phyloP scores from a whole-genome alignment of 2,797 vertebrate genomes.

The Lophius americanus region DNA sequence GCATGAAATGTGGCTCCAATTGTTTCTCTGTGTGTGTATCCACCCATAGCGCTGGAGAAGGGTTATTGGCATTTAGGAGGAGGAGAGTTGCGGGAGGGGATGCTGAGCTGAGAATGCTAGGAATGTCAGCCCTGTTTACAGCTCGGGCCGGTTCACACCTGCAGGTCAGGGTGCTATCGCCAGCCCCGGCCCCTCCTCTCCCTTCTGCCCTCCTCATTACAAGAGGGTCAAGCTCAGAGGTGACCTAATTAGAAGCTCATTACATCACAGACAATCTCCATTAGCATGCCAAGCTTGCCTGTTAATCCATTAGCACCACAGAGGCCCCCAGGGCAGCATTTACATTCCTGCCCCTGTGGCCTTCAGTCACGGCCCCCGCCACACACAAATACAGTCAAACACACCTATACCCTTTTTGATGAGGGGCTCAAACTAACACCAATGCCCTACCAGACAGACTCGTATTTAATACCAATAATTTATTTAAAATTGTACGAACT shows the following conservation, averaged over 20 bases:
- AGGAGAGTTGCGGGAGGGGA: slow-evolving; percentile 75
- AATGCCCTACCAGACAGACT: slow-evolving; percentile 10
- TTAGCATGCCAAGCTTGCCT: slow-evolving; percentile 91
- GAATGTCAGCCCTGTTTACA: slow-evolving; percentile 85
- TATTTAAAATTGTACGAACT: too few species aligned
- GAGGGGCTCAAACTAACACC: slow-evolving; percentile 18
- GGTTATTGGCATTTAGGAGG: slow-evolving; percentile 78
- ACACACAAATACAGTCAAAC: slow-evolving; percentile 61
- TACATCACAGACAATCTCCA: slow-evolving; percentile 92
- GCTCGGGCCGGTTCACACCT: slow-evolving; percentile 83
- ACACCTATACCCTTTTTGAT: slow-evolving; percentile 37
- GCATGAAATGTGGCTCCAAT: slow-evolving; percentile 80
- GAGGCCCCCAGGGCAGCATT: slow-evolving; percentile 83
- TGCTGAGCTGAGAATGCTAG: slow-evolving; percentile 81
- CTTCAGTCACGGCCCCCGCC: slow-evolving; percentile 66
- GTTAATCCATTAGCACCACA: slow-evolving; percentile 90
- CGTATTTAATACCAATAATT: not conserved
- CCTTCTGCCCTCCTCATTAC: slow-evolving; percentile 82
- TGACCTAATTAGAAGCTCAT: slow-evolving; percentile 98
- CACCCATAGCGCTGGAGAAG: slow-evolving; percentile 67
- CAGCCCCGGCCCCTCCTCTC: slow-evolving; percentile 72
- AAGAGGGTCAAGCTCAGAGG: slow-evolving; percentile 93
- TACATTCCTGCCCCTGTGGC: slow-evolving; percentile 85
- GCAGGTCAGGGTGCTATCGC: slow-evolving; percentile 86
- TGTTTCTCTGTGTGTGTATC: slow-evolving; percentile 77